A percentile compares a stretch with the other conserved stretches of the same genome.
These are phyloP conservation scores for Erpornis zantholeuca DNA, from an alignment of 2,113 vertebrate species.

Conservation along the genomic window DNA sequence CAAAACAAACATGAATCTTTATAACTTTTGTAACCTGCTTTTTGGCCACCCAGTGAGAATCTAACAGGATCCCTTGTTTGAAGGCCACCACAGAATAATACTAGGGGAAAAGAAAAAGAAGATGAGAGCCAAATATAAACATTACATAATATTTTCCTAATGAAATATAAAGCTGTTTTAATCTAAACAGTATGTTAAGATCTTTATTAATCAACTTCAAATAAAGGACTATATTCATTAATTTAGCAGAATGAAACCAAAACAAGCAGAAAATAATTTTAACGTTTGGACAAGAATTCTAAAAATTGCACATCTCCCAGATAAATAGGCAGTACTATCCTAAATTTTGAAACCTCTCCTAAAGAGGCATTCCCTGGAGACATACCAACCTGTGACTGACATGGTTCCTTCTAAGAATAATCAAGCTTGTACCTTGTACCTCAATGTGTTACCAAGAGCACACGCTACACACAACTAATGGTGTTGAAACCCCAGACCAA, in stretches of 20 bases:
- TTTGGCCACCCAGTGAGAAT: conserved; percentile 75
- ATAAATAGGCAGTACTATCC: fast-evolving
- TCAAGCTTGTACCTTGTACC: too few species aligned
- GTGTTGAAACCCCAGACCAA: background rate
- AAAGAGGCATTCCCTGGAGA: background rate
- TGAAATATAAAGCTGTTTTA: background rate
- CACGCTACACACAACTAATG: fast-evolving
- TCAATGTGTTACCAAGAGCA: background rate
- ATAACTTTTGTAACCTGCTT: conserved; percentile 45
- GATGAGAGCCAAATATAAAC: conserved; percentile 48
- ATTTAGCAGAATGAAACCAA: background rate
- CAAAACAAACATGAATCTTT: conserved; percentile 76
- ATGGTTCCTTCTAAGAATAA: fast-evolving
- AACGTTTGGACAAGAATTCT: background rate
- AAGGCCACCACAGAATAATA: conserved; percentile 59
- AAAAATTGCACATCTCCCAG: background rate
- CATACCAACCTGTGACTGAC: background rate
- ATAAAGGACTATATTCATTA: background rate
- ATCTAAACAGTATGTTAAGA: background rate
- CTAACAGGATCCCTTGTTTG: conserved; percentile 61
- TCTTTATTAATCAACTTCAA: background rate
- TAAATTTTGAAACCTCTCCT: background rate
- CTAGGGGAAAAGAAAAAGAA: conserved; percentile 23
- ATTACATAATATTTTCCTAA: conserved; percentile 49
- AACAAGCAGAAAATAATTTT: background rate